Conservation (phyloP, 2,888 invertebrate species). For the Ethmia dodecea region DNA sequence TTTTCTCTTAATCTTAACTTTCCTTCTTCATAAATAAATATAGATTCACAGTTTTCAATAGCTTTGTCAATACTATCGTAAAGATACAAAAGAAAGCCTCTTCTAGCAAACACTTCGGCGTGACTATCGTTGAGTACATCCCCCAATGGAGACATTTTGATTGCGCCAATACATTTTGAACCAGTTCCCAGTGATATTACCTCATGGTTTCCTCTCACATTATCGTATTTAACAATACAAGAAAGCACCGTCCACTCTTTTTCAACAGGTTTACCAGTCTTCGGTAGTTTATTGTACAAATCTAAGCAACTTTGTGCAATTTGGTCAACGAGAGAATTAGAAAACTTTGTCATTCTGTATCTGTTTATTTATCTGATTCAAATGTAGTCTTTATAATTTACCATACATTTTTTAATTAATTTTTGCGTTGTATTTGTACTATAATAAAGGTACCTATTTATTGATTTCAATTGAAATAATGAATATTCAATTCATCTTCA, state of each 20-base stretch:
- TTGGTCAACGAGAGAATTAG: constrained; percentile 30
- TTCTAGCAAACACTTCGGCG: constrained; percentile 91
- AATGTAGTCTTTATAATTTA: too few relatives aligned
- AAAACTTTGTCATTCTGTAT: constrained; percentile 31
- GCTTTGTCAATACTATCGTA: constrained; percentile 75
- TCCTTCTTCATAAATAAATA: constrained; percentile 38
- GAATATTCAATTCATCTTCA: too few relatives aligned
- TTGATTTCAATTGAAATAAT: too few relatives aligned
- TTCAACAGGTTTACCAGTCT: constrained; percentile 86
- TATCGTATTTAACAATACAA: constrained; percentile 80
- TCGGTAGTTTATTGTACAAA: constrained; percentile 80
- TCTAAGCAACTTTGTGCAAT: constrained; percentile 79
- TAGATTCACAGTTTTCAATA: constrained; percentile 39
- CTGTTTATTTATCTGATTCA: too few relatives aligned
- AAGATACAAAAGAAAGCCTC: constrained; percentile 88
- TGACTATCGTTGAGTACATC: constrained; percentile 92
- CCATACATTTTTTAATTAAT: too few relatives aligned
- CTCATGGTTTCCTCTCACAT: constrained; percentile 41
- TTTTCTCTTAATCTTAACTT: constrained; percentile 72
- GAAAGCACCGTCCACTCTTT: constrained; percentile 92
- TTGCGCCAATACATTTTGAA: constrained; percentile 91
- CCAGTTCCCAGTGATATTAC: constrained; percentile 93
- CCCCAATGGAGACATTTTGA: constrained; percentile 81
- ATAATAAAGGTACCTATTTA: too few relatives aligned
- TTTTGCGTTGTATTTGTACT: too few relatives aligned